Conservation (phyloP, 2,113 vertebrate genomes). For the Martes martes region DNA sequence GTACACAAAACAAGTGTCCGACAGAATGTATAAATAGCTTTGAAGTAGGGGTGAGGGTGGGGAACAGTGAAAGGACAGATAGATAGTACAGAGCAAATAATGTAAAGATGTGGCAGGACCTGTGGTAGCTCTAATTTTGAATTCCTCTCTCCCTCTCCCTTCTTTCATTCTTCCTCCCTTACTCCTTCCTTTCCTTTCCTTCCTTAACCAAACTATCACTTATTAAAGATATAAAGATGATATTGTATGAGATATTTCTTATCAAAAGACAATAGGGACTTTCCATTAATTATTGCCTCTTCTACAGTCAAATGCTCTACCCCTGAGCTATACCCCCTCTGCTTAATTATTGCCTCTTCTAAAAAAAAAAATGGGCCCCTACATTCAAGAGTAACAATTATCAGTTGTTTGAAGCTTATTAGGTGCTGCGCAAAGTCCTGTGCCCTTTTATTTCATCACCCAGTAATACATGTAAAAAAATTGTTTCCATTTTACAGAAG, state of each 20-base stretch:
- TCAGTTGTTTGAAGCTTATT: background rate
- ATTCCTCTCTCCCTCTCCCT: background rate
- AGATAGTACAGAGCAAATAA: background rate
- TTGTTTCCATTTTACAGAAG: background rate
- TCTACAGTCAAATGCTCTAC: too few relatives aligned
- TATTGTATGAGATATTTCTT: background rate
- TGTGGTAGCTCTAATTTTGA: background rate
- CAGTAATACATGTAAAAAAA: accelerated
- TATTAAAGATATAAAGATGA: background rate
- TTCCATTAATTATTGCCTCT: background rate
- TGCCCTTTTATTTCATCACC: background rate
- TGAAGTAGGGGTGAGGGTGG: background rate
- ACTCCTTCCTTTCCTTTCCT: background rate
- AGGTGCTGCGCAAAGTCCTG: background rate
- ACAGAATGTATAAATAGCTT: background rate
- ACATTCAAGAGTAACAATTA: background rate
- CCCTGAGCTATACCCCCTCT: too few relatives aligned
- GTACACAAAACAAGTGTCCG: background rate
- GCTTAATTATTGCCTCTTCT: too few relatives aligned
- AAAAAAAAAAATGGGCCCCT: background rate
- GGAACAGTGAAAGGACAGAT: background rate
- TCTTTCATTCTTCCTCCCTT: background rate
- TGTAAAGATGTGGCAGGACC: background rate
- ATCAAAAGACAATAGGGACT: background rate
- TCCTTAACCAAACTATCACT: background rate